Conservation (phyloP, 1,140 invertebrate genomes). For the Asobara japonica region DNA sequence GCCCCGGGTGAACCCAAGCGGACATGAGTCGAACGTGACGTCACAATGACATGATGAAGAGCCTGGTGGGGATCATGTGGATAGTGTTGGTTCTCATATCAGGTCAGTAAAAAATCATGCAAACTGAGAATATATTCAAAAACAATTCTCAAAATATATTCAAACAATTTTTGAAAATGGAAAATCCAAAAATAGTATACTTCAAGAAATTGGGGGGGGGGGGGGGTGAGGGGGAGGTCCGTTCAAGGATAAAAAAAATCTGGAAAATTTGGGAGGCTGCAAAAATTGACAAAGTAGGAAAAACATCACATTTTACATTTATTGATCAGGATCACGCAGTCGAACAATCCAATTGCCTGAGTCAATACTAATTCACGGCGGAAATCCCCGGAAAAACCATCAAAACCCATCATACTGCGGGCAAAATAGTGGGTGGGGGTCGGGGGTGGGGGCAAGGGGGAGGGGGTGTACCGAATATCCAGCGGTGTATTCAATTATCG, state of each 20-base stretch:
- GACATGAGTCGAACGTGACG: conserved; percentile 68
- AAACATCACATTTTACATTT: neutral
- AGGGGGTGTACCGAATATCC: conserved; percentile 8
- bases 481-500: conserved; percentile 26
- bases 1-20: conserved; percentile 38
- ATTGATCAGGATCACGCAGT: neutral
- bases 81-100: conserved; percentile 71
- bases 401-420: neutral
- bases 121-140: conserved; percentile 5
- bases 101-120: conserved; percentile 52
- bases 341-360: neutral
- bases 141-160: neutral
- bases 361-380: neutral
- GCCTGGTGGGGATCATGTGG: conserved; percentile 71
- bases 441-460: neutral
- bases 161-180: too few relatives aligned
- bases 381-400: neutral
- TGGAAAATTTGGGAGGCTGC: too few relatives aligned
- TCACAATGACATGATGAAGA: conserved; percentile 70
- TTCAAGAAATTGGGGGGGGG: too few relatives aligned
- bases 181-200: too few relatives aligned
- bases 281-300: neutral
- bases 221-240: too few relatives aligned
- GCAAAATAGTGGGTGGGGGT: neutral
- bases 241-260: too few relatives aligned